These are phyloP conservation scores for Macroramphosus scolopax DNA, from an alignment of 2,797 vertebrate genomes.

Conservation along the genomic window DNA sequence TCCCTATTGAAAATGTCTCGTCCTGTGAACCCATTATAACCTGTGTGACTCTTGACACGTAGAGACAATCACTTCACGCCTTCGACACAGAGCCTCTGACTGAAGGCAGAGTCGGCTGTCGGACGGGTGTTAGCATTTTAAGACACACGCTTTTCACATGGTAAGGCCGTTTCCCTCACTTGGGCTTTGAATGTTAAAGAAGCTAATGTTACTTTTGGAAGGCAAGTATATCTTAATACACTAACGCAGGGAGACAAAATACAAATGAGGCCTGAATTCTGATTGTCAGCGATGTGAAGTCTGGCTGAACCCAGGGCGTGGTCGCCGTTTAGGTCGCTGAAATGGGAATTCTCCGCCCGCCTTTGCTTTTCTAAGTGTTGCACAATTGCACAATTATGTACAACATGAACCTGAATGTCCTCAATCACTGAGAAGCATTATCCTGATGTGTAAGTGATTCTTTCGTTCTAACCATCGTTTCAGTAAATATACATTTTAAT, in stretches of 20 bases:
- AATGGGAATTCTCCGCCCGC: slow-evolving; percentile 5
- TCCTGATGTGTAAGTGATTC: slow-evolving; percentile 22
- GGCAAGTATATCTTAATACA: neutral
- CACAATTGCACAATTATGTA: neutral
- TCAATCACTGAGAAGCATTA: slow-evolving; percentile 18
- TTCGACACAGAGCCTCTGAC: slow-evolving; percentile 21
- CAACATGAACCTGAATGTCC: neutral
- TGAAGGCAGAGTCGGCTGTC: no score
- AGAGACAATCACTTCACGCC: slow-evolving; percentile 51
- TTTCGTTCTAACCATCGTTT: no score
- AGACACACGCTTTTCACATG: slow-evolving; percentile 11
- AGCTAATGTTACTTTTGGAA: neutral
- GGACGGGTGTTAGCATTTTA: slow-evolving; percentile 22
- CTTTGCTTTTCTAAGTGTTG: slow-evolving; percentile 3
- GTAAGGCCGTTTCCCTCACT: slow-evolving; percentile 4
- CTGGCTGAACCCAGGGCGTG: slow-evolving; percentile 17
- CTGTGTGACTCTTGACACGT: slow-evolving; percentile 44
- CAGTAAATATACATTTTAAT: no score
- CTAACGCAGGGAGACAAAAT: slow-evolving; percentile 11
- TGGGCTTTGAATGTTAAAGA: slow-evolving; percentile 11
- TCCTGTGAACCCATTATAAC: slow-evolving; percentile 45
- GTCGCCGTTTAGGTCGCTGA: no score
- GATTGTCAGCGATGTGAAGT: slow-evolving; percentile 19
- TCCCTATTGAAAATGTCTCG: slow-evolving; percentile 32
- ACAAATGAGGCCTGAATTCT: slow-evolving; percentile 23